Base-by-base conservation (phyloP, 2,888 invertebrate genomes). In the Lobophora halterata region DNA sequence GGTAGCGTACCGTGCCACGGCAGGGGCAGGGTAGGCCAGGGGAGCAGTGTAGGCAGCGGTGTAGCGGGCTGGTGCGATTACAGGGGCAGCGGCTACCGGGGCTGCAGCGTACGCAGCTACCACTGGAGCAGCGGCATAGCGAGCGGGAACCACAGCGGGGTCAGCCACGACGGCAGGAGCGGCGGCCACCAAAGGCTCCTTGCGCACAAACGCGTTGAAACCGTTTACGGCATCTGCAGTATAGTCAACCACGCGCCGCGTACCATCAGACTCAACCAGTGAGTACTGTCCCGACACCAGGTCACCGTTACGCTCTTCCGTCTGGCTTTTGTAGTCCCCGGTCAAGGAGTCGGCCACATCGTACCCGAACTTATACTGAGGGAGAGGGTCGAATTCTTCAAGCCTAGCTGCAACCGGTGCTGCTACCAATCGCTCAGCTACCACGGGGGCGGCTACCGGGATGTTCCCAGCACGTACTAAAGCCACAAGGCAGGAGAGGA, bases 361-460 rank as follows among this genome's bases (percentile, higher is more conserved):
- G 49, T 83, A 85, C 17, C 76, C 81, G 48, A 74, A 83, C 26
- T 65, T 66, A 71, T 91, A 91, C 63, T 90, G 90, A 0, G 91
- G 91, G 32, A 82, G 70, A 0, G 89, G 80, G 59, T 90, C 90
- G 56, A 88, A 88, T 40, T 89, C 76, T 42, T 83, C 85, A 0
- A 82, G 34, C 18, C 65, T 57, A 25, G 67, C 67, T 5, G 61
- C 60, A 6, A 61, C 54, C 5, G 60, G 58, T 40, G 58, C 67
- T 4, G 73, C 75, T 1, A 75, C 72, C 14, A 73, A 53, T 0
- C 67, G 73, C 20, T 70, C 71, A 1, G 71, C 72, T 0, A 71
- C 61, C 0, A 66, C 20, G 3, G 37, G 33, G 5, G 33, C 63
- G 5, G 69, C 70, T 2, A 62, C 67, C 1, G 69, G 66, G 16